Base-by-base conservation (phyloP, 1,140 invertebrate genomes). In the Drosophila sp. region DNA sequence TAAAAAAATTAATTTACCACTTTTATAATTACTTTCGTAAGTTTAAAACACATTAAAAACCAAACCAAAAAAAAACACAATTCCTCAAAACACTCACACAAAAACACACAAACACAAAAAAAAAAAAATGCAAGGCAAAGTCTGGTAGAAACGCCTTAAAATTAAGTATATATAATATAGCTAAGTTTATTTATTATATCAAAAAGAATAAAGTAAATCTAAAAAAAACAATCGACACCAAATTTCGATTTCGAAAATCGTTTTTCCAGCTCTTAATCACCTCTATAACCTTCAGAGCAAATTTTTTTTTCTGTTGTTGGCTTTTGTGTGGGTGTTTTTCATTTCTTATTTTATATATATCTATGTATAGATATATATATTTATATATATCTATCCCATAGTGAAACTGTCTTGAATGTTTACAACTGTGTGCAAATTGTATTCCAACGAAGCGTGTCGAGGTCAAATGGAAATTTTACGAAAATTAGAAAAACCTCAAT, bases 101-200 rank as follows among this genome's bases (percentile, higher is more conserved):
- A 54, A 64, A 56, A 86, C 70, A 86, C 65, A 62, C 75, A 86
- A 63, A 85, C 73, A 80, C 64, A 66, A 58, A 66, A 68, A 69
- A 60, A 75, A 54, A 75, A 55, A 70, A 65, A 78, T 67, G 70
- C 74, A 80, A 73, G 60, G 65, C 62, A 79, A 80, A 86, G 79
- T 76, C 76, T 67, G 67, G 50, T 79, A 62, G 72, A 72, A 79
- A 67, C 58, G 77, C 70, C 74, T 77, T 79, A 72, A 80, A 47
- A 80, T 90, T 89, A 90, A 89, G 84, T 89, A 23, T 47, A 50
- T 27, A 50, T 50, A 41, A 90, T 89, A 89, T 80, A 77, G 66
- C 76, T 89, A 89, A 89, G 84, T 80, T 87, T 60, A 90, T 84
- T 71, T 89, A 90, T 90, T 60, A 67, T 68, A 30, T 69, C 44